Evolutionary conservation across 2,888 invertebrate genomes (phyloP).

Genomic region (Nymphalis c-album): DNA sequence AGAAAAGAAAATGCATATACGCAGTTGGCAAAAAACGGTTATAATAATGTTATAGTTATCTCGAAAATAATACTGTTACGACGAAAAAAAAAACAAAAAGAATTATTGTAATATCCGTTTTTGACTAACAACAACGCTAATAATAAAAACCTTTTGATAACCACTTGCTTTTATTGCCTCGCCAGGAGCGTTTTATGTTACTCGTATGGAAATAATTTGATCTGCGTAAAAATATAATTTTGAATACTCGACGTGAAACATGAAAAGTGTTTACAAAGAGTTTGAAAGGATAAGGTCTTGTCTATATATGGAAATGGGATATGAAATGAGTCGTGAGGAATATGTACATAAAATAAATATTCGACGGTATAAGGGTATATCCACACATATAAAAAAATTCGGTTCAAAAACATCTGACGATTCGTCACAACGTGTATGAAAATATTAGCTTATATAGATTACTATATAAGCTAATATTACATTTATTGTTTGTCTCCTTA

Average conservation of each 20-base stretch:
- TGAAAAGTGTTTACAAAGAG: conserved; percentile 2
- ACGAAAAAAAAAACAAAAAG: background rate
- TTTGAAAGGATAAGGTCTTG: background rate
- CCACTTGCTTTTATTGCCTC: conserved; percentile 15
- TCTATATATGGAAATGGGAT: conserved; percentile 11
- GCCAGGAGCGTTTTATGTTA: conserved; percentile 18
- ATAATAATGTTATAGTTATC: background rate
- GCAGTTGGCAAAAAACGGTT: too few species aligned
- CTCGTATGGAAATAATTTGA: conserved; percentile 31
- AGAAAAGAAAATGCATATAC: too few species aligned
- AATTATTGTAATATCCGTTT: conserved; percentile 7
- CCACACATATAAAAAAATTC: too few species aligned
- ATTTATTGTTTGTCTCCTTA: too few species aligned
- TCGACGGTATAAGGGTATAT: background rate
- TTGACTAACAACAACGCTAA: conserved; percentile 1
- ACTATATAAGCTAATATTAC: too few species aligned
- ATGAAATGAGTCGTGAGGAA: conserved; percentile 1
- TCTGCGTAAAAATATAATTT: conserved; percentile 21
- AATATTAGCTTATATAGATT: too few species aligned
- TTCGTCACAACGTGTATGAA: too few species aligned
- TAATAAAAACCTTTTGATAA: conserved; percentile 23
- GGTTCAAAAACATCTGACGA: too few species aligned
- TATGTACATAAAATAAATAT: background rate
- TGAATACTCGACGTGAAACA: conserved; percentile 6
- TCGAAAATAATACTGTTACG: background rate